Conservation (phyloP, 2,113 vertebrate species). For the Corythornis madagascariensis region DNA sequence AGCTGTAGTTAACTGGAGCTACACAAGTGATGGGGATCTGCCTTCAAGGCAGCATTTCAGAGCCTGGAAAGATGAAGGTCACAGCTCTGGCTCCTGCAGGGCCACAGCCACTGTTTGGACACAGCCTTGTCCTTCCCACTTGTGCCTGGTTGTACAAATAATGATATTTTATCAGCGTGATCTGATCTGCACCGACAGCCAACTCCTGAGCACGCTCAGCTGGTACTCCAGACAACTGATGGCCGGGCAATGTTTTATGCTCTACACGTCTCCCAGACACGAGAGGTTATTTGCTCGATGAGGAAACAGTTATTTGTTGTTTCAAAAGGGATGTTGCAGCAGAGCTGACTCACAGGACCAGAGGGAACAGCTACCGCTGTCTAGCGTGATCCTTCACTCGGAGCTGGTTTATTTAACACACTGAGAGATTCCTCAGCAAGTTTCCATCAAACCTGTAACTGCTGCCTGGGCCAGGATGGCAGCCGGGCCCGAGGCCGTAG, state of each 20-base stretch:
- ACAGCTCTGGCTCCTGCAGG: background rate
- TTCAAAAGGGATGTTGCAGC: no score
- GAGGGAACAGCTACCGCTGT: background rate
- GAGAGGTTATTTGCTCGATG: no score
- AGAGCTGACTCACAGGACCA: background rate
- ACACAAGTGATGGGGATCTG: background rate
- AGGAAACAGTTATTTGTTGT: no score
- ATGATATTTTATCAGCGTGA: no score
- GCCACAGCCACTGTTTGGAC: background rate
- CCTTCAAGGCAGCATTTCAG: background rate
- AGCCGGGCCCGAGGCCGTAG: background rate
- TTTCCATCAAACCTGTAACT: background rate
- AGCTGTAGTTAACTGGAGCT: background rate
- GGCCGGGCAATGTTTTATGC: no score
- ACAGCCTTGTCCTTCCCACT: no score
- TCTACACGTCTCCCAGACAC: no score
- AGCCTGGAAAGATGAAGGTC: background rate
- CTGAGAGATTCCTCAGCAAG: background rate
- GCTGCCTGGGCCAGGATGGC: fast-evolving
- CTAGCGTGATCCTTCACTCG: background rate
- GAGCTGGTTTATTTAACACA: background rate
- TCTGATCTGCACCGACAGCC: no score
- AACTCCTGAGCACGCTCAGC: no score
- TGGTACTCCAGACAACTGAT: no score
- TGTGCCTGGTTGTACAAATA: no score